A percentile compares a stretch with the other conserved stretches of the same genome.
These are phyloP conservation scores for Chloroceryle aenea DNA, from an alignment of 2,113 vertebrate species.

Conservation along the genomic window DNA sequence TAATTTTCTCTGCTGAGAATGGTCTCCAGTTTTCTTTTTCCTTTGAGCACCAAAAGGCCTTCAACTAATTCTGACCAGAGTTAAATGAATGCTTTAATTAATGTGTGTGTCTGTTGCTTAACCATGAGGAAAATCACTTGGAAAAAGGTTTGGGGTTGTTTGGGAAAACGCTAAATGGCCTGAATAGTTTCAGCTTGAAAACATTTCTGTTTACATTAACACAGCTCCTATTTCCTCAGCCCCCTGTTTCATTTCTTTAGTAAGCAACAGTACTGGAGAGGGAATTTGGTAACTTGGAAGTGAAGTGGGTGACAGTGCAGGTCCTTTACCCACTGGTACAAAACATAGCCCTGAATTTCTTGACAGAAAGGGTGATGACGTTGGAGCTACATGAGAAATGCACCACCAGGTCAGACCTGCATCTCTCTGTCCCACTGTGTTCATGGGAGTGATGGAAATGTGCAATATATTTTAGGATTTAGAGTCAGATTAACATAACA, in stretches of 20 bases:
- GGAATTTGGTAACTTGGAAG: not conserved
- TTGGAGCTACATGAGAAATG: not conserved
- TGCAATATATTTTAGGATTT: rapidly evolving
- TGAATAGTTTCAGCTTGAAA: constrained; percentile 38
- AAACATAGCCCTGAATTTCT: not conserved
- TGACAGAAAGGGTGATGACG: rapidly evolving
- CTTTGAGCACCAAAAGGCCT: not conserved
- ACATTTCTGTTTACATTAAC: not conserved
- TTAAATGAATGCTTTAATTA: constrained; percentile 44
- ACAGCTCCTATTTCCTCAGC: not conserved
- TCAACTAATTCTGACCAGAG: not conserved
- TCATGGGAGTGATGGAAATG: rapidly evolving
- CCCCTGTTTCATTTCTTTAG: not conserved
- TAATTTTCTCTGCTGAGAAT: not conserved
- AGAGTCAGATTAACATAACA: rapidly evolving
- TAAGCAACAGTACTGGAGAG: not conserved
- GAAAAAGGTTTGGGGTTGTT: constrained; percentile 12
- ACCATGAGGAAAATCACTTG: constrained; percentile 52
- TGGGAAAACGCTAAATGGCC: constrained; percentile 31
- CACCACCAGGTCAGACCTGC: rapidly evolving
- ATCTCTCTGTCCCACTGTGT: rapidly evolving
- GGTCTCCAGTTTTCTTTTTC: not conserved
- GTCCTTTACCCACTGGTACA: rapidly evolving
- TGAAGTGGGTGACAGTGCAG: not conserved
- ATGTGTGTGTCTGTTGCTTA: constrained; percentile 23